Base-by-base conservation (phyloP, 1,140 invertebrate species). In the Drosophila punjabiensis region DNA sequence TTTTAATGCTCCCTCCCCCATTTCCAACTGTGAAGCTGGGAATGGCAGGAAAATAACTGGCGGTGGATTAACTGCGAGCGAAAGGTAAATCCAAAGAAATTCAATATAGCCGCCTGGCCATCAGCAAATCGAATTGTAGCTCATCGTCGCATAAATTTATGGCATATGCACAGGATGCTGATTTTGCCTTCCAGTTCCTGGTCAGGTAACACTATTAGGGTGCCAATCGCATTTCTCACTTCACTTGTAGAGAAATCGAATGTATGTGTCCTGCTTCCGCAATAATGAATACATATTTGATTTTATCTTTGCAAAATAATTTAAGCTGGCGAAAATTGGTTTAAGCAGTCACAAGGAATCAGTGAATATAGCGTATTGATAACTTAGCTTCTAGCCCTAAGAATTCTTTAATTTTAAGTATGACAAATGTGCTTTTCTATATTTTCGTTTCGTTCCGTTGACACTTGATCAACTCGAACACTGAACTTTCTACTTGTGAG, bases 111-210 rank as follows among this genome's bases (percentile, higher is more conserved):
- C 61, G 43, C 58, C 65, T 60, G 75, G 60, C 68, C 63, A 85
- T 82, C 79, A 68, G 6, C 39, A 86, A 90, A 90, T 90, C 82
- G 84, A 90, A 90, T 90, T 50, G 52, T 53, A 81, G 82, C 82
- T 77, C 79, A 82, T 68, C 86, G 86, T 86, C 66, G 79, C 79
- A 86, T 77, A 75, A 90, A 90, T 82, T 73, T 80, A 86, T 89
- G 82, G 73, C 82, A 90, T 80, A 74, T 90, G 81, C 33, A 84
- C 70, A 84, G 60, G 35, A 43, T 41, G 16, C 32, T 20, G 20
- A 59, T 47, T 43, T 47, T 35, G 35, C 37, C 18, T 39, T 39
- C 47, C 13, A 43, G 37, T 63, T 30, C 65, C 59, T 59, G 67
- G 35, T n/a, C 76, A 85, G 65, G 82, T 89, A 89, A 89, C 90